Base-by-base conservation (phyloP, 2,797 vertebrate genomes). In the Aldrovandia affinis region DNA sequence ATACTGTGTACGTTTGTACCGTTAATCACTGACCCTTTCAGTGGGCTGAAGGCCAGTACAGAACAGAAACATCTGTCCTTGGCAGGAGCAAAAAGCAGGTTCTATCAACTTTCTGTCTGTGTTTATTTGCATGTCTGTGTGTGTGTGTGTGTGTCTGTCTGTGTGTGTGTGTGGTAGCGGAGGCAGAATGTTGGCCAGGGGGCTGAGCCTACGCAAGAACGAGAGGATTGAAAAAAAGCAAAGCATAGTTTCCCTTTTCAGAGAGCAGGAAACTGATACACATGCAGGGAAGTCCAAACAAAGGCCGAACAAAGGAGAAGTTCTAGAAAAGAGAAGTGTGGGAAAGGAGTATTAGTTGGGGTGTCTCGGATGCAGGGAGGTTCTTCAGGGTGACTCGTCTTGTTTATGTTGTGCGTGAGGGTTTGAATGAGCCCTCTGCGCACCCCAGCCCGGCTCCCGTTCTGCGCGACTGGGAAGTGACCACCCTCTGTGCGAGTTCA, bases 231-330 rank as follows among this genome's bases (percentile, higher is more conserved):
- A n/a, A 82, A 30, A 54, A 50, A 7, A 57, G 10, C 4, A 30
- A 36, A 36, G 33, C 1, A 70, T 3, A 15, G 78, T 61, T 81
- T 68, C 83, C 33, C 79, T 81, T 65, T 81, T 80, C 33, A 57
- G 65, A 36, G 25, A 39, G 47, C 50, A 84, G 65, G 83, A 84
- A 81, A 84, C 78, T 55, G 68, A 84, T 30, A 54, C 33, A 75
- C 63, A 59, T 54, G 68, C 83, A 63, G 80, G 79, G 79, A 73
- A 84, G 83, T 75, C 50, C 65, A 18, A 9, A 39, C 68, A 73
- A 39, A 73, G 63, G 33, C 7, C 4, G 30, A 68, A 8, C 28
- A 3, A 12, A 61, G 25, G 28, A 65, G 28, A 28, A 33, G 55
- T 20, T 20, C 2, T 7, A 57, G 61, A 14, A 65, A 9, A 42